These are phyloP conservation scores for Drosophila infuscata DNA, from an alignment of 2,888 invertebrate species.

Conservation along the genomic window DNA sequence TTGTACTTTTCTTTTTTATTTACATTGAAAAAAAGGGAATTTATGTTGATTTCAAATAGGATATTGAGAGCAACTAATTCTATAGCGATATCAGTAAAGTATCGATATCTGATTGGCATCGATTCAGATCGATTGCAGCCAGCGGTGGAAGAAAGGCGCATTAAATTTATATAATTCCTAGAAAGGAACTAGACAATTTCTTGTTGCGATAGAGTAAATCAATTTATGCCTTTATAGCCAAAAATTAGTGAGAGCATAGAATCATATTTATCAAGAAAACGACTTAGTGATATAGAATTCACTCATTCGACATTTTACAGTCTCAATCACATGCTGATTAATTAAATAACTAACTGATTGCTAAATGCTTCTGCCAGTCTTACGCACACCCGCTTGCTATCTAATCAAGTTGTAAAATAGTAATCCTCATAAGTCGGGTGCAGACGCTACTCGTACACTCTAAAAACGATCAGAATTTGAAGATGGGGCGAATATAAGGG, in stretches of 20 bases:
- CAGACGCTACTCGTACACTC: neutral
- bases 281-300: neutral
- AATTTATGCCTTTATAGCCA: neutral
- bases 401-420: slow-evolving; percentile 36
- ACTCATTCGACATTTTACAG: neutral
- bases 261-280: slow-evolving; percentile 2
- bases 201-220: slow-evolving; percentile 14
- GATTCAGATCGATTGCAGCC: neutral
- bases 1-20: neutral
- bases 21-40: neutral
- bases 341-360: slow-evolving; percentile 1
- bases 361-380: slow-evolving; percentile 1
- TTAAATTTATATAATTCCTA: no score
- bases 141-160: neutral
- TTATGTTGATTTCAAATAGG: neutral
- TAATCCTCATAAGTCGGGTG: slow-evolving; percentile 3
- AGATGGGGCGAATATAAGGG: slow-evolving; percentile 31
- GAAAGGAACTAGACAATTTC: neutral
- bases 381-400: slow-evolving; percentile 11
- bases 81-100: neutral
- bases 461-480: slow-evolving; percentile 6
- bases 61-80: neutral
- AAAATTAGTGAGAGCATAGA: slow-evolving; percentile 5
- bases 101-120: neutral
- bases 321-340: slow-evolving; percentile 2